Evolutionary conservation across 2,797 vertebrate species (phyloP), one percentile per base, ranked within the genome.

Genomic region (Setipinna tenuifilis): DNA sequence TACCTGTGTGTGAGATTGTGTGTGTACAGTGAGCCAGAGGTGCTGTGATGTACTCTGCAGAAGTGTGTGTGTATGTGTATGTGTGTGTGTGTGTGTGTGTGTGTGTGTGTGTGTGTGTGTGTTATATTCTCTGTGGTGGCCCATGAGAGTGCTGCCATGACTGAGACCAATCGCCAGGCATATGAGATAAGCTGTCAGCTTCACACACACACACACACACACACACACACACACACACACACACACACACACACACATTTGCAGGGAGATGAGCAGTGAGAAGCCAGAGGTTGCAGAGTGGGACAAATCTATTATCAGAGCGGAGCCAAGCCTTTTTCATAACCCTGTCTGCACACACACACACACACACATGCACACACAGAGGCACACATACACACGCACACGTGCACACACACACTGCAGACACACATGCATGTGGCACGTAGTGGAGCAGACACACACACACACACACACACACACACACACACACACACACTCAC

Each of bases 201-300:
- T 41, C 81, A 82, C 41, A 57, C 59, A 84, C 57, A 84, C 83
- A 87, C 68, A n/a, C 23, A 58, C 50, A 87, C 81, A 82, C 71
- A 83, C 59, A 46, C 68, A 83, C 71, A 86, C 50, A 57, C 82
- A 86, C 89, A 82, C 78, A 88, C 75, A 87, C 85, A 89, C 83
- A 81, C 46, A 17, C 50, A 3, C 50, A 54, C 50, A 54, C 50
- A 54, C 50, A 54, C 50, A 54, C 50, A 54, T 7, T 10, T 14
- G 14, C 14, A 54, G 9, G 9, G 2, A 84, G 86, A 82, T 50
- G 57, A 4, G 21, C 25, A 11, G 23, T 14, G 58, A 21, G 65
- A 71, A 3, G 65, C 25, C 12, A 71, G 25, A 71, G 65, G 65
- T 28, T 28, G 11, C 3, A 2, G 65, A 71, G 65, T 25, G 12